A percentile compares a stretch with the other conserved stretches of the same genome.
Conservation (phyloP, 2,113 vertebrate species). For the Apteryx owenii region DNA sequence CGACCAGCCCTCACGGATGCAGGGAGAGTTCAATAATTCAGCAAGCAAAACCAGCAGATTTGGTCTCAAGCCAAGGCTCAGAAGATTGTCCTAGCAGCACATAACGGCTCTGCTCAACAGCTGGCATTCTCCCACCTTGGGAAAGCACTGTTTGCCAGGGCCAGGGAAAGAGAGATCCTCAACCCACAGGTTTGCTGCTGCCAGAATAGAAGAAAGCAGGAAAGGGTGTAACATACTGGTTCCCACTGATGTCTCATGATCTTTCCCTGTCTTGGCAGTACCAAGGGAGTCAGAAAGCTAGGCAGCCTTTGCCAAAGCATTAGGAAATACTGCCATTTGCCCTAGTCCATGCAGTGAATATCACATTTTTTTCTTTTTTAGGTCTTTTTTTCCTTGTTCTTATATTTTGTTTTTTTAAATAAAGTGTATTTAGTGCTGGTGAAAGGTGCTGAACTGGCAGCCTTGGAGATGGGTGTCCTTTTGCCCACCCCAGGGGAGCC, state of each 20-base stretch:
- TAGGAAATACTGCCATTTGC: background rate
- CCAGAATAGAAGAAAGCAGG: background rate
- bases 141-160: background rate
- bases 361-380: background rate
- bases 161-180: background rate
- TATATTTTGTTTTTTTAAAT: background rate
- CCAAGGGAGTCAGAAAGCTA: background rate
- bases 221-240: background rate
- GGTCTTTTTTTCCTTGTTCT: background rate
- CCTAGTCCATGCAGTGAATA: background rate
- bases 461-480: background rate
- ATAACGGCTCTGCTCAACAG: background rate
- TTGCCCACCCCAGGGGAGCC: background rate
- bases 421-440: conserved; percentile 64
- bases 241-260: accelerated
- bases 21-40: conserved; percentile 39
- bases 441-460: conserved; percentile 26
- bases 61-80: background rate
- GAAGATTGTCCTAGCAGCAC: background rate
- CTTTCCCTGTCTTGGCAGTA: background rate
- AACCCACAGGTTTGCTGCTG: background rate
- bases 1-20: accelerated
- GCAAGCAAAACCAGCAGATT: background rate
- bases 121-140: background rate
- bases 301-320: background rate